Base-by-base conservation (phyloP, 2,797 vertebrate species). In the Dipus sagitta region DNA sequence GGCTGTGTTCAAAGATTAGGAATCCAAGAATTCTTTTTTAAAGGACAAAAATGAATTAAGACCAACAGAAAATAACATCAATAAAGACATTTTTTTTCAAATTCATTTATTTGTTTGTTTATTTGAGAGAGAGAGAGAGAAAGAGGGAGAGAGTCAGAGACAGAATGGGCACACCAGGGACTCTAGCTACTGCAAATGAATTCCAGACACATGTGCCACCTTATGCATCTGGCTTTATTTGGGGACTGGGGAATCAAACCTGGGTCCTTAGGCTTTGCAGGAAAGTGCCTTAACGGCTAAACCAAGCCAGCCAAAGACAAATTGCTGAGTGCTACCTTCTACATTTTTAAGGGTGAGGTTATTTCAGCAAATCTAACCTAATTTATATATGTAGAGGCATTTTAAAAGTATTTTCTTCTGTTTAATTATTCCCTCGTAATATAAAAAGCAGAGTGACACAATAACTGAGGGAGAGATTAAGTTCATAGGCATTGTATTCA, bases 391-490 rank as follows among this genome's bases (percentile, higher is more conserved):
- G 5, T 34, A 88, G 28, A 62, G 72, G 17, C 60, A 23, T 42
- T 60, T 32, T n/a, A n/a, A 58, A 67, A 23, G 58, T 91, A 47
- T 91, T 82, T 88, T 60, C n/a, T 79, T 80, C 58, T 80, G 21
- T 47, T 92, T 74, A 83, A n/a, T 52, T 90, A 42, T 82, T 86
- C 18, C 14, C 3, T 83, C 4, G 64, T 30, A 94, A 42, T 62
- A 82, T 21, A 90, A 86, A 38, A 85, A 93, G 42, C 21, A 64
- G 26, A 77, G 20, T 32, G 20, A 77, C 79, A 77, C 60, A 94
- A 72, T 21, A n/a, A 84, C 80, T 77, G 38, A 90, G 65, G 78
- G 64, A 75, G 21, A 77, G 5, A 47, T 93, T 75, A 82, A 94
- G 67, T 79, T 86, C 34, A 71, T 0, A 94, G 71, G 12, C 14